Percentiles rank a stretch among this genome's conserved stretches.
Evolutionary conservation across 2,888 invertebrate species (phyloP).

Genomic region (Alsophila aescularia): DNA sequence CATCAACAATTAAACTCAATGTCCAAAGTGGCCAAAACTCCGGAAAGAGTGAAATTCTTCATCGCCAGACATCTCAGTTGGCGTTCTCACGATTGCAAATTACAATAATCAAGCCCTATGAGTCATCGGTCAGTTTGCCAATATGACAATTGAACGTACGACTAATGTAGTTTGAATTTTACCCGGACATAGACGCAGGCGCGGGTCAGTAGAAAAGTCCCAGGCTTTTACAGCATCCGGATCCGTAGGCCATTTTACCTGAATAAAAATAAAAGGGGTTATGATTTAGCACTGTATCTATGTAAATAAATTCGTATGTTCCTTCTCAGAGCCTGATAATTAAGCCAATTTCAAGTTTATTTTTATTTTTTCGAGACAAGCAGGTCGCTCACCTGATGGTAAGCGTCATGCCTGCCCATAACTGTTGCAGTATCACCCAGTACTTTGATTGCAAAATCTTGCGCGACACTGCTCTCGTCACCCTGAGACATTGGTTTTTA

Average conservation of each 20-base stretch:
- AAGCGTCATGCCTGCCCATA: too few species aligned
- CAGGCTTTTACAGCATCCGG: constrained; percentile 10
- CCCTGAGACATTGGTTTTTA: too few species aligned
- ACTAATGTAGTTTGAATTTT: constrained; percentile 10
- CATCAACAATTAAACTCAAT: constrained; percentile 30
- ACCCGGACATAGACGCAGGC: constrained; percentile 11
- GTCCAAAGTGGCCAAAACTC: constrained; percentile 31
- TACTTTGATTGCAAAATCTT: too few species aligned
- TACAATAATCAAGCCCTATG: constrained; percentile 38
- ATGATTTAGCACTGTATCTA: background rate
- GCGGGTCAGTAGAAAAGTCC: constrained; percentile 4
- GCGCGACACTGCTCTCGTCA: too few species aligned
- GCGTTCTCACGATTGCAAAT: constrained; percentile 48
- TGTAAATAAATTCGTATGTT: background rate
- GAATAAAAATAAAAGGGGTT: background rate
- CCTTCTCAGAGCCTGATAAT: too few species aligned
- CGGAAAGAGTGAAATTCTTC: constrained; percentile 60
- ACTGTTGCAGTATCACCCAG: too few species aligned
- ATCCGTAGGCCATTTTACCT: background rate
- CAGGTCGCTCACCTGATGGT: too few species aligned
- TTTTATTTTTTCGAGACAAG: too few species aligned
- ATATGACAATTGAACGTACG: constrained; percentile 32
- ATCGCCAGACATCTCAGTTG: constrained; percentile 37
- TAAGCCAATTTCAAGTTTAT: too few species aligned
- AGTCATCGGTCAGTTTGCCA: constrained; percentile 36